Evolutionary conservation across 2,797 vertebrate species (phyloP), one percentile per base, ranked within the genome.

Genomic region (Paedocypris micromegethes): DNA sequence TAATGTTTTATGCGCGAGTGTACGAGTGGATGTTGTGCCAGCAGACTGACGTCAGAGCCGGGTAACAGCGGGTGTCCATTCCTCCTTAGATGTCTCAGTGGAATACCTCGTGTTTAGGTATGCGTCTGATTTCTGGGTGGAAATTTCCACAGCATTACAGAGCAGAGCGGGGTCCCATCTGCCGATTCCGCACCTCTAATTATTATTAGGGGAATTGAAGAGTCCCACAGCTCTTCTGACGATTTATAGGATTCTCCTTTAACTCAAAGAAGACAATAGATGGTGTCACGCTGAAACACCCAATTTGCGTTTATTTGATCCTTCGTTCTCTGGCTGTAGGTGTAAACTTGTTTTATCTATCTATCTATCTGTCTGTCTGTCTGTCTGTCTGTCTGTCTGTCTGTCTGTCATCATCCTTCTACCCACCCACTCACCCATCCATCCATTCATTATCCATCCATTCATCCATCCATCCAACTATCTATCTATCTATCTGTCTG

Each of bases 151-250:
- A 8, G 59, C 48, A 39, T 56, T 64, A 55, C 65, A 64, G 40
- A 50, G 48, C 49, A 45, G 57, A 8, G 8, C 7, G 39, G 41
- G 59, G 61, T 64, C 67, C 57, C 67, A 74, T 74, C 72, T 74
- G 67, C 58, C 46, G 8, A 56, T 7, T 5, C 58, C 70, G 55
- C 57, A 74, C 54, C 2, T 43, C 56, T 72, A 72, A 72, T 72
- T 65, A 72, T 65, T 72, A 65, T 64, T 65, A 39, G 42, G n/a
- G 48, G 48, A 54, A 52, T 50, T 58, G 40, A 65, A 65, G 55
- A 43, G 54, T 49, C 62, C 43, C 68, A 9, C 47, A 58, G 46
- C 48, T 51, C 55, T 9, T 45, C 53, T 50, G 59, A 44, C 46
- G 23, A 40, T 70, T 63, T 63, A 70, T 44, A 50, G 59, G 67